A percentile compares a stretch with the other conserved stretches of the same genome.
Conservation (phyloP, 2,113 vertebrate species). For the Dolichallabes microphthalmus region DNA sequence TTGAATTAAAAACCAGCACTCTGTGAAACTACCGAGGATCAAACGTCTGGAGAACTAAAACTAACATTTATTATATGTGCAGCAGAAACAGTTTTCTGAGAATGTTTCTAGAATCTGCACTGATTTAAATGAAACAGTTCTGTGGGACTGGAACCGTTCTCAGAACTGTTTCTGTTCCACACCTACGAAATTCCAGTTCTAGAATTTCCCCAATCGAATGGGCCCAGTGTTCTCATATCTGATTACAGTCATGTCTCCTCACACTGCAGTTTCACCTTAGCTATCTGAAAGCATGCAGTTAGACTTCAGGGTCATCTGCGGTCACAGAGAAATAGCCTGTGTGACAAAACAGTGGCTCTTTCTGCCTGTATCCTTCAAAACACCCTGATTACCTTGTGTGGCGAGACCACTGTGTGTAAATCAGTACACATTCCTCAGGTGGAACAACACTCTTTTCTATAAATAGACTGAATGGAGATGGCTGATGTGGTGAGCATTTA, state of each 20-base stretch:
- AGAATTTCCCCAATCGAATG: too few species aligned
- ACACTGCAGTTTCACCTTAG: conserved; percentile 18
- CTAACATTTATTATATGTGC: too few species aligned
- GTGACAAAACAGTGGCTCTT: conserved; percentile 13
- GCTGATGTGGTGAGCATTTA: conserved; percentile 2
- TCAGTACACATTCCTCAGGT: conserved; percentile 19
- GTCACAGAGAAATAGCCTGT: conserved; percentile 24
- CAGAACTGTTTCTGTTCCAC: too few species aligned
- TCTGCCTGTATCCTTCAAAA: background rate
- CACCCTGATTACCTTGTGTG: conserved; percentile 18
- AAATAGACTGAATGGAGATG: conserved; percentile 1
- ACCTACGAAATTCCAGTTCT: too few species aligned
- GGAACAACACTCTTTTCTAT: background rate
- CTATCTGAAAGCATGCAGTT: background rate
- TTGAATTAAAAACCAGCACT: background rate
- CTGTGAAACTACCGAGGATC: background rate
- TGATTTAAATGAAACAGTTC: too few species aligned
- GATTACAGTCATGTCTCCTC: background rate
- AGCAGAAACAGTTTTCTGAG: too few species aligned
- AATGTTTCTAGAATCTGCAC: too few species aligned
- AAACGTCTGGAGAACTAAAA: background rate
- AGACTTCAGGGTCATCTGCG: conserved; percentile 5
- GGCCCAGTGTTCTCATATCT: background rate
- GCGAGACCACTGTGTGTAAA: conserved; percentile 16
- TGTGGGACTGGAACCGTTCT: too few species aligned